Evolutionary conservation across 2,797 vertebrate species (phyloP).

Genomic region (Pseudopleuronectes americanus): DNA sequence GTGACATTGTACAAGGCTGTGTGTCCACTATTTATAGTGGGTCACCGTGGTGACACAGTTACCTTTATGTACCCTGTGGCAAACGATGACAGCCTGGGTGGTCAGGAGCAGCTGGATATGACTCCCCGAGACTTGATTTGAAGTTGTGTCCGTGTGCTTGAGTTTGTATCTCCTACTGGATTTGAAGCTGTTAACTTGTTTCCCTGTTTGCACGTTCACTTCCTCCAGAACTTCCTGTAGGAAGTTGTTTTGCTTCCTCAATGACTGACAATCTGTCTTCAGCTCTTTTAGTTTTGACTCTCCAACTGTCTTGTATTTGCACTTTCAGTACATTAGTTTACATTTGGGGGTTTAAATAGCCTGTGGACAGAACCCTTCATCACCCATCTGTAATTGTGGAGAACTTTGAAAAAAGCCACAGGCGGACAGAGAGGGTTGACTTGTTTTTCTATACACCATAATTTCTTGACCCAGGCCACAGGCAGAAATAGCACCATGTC

Average conservation of each 20-base stretch:
- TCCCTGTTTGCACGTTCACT: neutral
- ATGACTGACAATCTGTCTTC: constrained; percentile 16
- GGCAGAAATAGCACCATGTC: constrained; percentile 75
- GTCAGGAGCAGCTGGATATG: constrained; percentile 28
- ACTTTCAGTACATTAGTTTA: constrained; percentile 67
- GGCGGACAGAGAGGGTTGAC: constrained; percentile 63
- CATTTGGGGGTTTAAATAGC: constrained; percentile 62
- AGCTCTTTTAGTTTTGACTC: constrained; percentile 32
- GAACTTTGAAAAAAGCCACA: constrained; percentile 54
- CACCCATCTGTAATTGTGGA: constrained; percentile 71
- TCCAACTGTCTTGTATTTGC: constrained; percentile 51
- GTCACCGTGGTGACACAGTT: constrained; percentile 82
- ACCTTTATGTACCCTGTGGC: constrained; percentile 76
- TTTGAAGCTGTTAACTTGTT: constrained; percentile 20
- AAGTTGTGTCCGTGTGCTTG: no score
- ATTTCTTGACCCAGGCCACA: constrained; percentile 76
- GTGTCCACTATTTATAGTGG: constrained; percentile 83
- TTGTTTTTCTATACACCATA: constrained; percentile 70
- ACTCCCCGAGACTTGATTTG: constrained; percentile 10
- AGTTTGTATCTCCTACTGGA: constrained; percentile 19
- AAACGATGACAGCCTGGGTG: constrained; percentile 50
- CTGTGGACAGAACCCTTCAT: constrained; percentile 60
- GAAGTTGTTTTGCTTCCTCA: constrained; percentile 1
- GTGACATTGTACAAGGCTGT: constrained; percentile 81
- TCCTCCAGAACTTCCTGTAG: constrained; percentile 11